These are phyloP conservation scores for Ochotona princeps DNA, from an alignment of 2,113 vertebrate species.

Conservation along the genomic window DNA sequence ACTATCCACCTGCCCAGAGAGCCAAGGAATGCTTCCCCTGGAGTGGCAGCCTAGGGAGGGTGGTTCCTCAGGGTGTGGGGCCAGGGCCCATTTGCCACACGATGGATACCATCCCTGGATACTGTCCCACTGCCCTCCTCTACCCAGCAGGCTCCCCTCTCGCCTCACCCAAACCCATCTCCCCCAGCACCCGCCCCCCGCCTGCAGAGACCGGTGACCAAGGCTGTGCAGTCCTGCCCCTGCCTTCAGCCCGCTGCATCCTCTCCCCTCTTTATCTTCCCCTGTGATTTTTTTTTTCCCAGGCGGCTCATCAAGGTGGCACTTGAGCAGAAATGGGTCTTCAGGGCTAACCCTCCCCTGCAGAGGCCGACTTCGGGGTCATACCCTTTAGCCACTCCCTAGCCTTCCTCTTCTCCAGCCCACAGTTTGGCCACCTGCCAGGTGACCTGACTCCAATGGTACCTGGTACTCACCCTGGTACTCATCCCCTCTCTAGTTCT, in stretches of 20 bases:
- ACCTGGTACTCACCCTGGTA: not conserved
- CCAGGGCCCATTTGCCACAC: too few species aligned
- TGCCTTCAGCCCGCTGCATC: not conserved
- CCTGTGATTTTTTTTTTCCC: too few species aligned
- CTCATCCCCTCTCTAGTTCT: not conserved
- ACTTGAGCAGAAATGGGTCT: too few species aligned
- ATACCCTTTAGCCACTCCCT: not conserved
- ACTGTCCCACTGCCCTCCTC: too few species aligned
- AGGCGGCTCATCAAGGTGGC: too few species aligned
- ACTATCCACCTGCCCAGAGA: not conserved
- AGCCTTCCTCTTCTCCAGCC: not conserved
- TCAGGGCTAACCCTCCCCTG: not conserved
- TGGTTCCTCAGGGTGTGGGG: accelerated
- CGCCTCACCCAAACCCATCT: not conserved
- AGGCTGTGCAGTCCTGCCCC: not conserved
- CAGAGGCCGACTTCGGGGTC: not conserved
- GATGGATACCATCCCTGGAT: too few species aligned
- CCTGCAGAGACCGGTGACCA: not conserved
- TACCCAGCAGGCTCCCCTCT: not conserved
- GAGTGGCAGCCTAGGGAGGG: not conserved
- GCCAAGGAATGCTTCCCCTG: not conserved
- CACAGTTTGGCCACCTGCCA: not conserved
- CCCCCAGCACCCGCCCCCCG: too few species aligned
- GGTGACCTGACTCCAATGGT: not conserved
- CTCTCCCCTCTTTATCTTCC: not conserved